Percentiles rank a stretch among this genome's conserved stretches.
Conservation (phyloP, 2,113 vertebrate genomes). For the Rattus rattus region DNA sequence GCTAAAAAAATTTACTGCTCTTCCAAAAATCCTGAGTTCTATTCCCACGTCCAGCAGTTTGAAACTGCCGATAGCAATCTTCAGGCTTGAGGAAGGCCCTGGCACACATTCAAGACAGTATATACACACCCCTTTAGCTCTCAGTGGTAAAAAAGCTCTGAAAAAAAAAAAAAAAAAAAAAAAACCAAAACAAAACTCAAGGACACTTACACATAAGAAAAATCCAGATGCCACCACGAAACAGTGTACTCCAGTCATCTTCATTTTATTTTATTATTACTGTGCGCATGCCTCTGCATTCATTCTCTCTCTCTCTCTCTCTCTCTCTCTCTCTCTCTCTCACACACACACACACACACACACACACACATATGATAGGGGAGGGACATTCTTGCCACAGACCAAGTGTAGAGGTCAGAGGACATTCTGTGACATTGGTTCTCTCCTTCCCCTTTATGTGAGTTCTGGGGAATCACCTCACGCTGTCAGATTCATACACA, state of each 20-base stretch:
- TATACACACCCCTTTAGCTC: too few species aligned
- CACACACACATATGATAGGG: neutral
- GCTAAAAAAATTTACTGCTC: neutral
- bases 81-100: neutral
- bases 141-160: too few species aligned
- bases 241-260: neutral
- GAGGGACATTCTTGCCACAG: neutral
- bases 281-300: neutral
- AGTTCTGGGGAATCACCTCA: neutral
- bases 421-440: neutral
- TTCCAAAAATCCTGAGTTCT: neutral
- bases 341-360: neutral
- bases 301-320: neutral
- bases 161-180: too few species aligned
- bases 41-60: too few species aligned
- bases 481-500: neutral
- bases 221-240: neutral
- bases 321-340: too few species aligned
- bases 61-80: neutral
- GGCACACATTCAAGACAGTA: neutral
- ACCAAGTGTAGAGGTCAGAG: neutral
- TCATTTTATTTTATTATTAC: neutral
- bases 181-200: neutral
- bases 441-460: neutral
- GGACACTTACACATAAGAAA: constrained; percentile 27